A percentile compares a stretch with the other conserved stretches of the same genome.
Evolutionary conservation across 2,888 invertebrate genomes (phyloP).

Genomic region (Pollenia angustigena): DNA sequence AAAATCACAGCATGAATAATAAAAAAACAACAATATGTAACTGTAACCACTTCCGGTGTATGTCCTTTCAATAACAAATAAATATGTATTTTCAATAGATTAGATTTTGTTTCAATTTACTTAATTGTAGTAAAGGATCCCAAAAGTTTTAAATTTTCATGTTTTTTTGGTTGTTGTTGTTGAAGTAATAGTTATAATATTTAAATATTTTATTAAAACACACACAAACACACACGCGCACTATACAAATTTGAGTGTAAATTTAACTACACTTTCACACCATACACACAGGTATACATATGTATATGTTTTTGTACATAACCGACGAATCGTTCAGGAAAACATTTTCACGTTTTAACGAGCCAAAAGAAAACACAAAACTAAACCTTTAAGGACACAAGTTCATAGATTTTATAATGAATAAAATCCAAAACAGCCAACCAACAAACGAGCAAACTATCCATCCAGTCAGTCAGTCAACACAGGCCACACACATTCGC

Average conservation of each 20-base stretch:
- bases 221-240: conserved; percentile 14
- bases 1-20: conserved; percentile 52
- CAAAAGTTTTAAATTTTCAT: neutral
- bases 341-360: conserved; percentile 62
- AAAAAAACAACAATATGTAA: conserved; percentile 35
- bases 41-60: conserved; percentile 54
- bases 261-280: conserved; percentile 6
- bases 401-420: conserved; percentile 69
- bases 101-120: conserved; percentile 31
- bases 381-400: conserved; percentile 71
- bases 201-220: conserved; percentile 16
- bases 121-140: conserved; percentile 16
- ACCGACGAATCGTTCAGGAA: conserved; percentile 32
- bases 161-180: neutral
- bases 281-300: neutral
- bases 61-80: conserved; percentile 23
- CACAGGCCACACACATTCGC: neutral
- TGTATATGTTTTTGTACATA: conserved; percentile 1
- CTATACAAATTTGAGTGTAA: neutral
- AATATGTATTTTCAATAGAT: conserved; percentile 13
- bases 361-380: conserved; percentile 65
- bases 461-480: conserved; percentile 8
- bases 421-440: conserved; percentile 38
- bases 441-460: neutral
- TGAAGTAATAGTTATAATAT: conserved; percentile 17